Evolutionary conservation across 1,140 invertebrate genomes (phyloP), one percentile per base, ranked within the genome.

Genomic region (Cyrtorhinus lividipennis): DNA sequence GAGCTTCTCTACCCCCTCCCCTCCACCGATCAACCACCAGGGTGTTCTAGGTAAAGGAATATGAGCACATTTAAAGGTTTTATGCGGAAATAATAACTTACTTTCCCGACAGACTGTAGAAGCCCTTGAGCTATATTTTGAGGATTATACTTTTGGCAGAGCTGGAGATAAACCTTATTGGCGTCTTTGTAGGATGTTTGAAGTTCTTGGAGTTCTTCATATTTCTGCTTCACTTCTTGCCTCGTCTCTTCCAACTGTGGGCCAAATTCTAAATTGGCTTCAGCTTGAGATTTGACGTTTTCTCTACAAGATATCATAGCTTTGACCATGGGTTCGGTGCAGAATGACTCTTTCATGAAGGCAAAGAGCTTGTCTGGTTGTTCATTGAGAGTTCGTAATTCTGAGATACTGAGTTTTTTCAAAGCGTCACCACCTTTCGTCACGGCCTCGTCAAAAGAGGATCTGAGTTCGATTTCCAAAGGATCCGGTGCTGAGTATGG

Each of bases 231-330:
- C 24, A 62, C 61, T 3, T 62, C 24, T 44, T 38, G 48, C 61
- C 44, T 60, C 20, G 61, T 22, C n/a, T 56, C 8, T 27, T 10
- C 22, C 20, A 65, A 24, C 26, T 65, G 48, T 13, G 46, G 30
- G 8, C 61, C 56, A 23, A 20, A 22, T 62, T 61, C 44, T 25
- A 65, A 10, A 45, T 65, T 65, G 8, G 25, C 64, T 12, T 15
- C 20, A 3, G 87, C 86, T 70, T 86, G 78, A 68, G 80, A 78
- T 72, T 88, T 85, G 59, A 87, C 83, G 70, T 79, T 79, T 68
- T 77, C 74, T 72, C 88, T 86, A 61, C 85, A 72, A 63, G 84
- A 81, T 69, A 87, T 84, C 1, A 88, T 78, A 56, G 80, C 77
- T 62, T 79, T 71, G 66, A 86, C 82, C 48, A 86, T 73, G n/a